A percentile compares a stretch with the other conserved stretches of the same genome.
phyloP scores from a whole-genome alignment of 2,113 vertebrate species.

The Oenanthe oenanthe region DNA sequence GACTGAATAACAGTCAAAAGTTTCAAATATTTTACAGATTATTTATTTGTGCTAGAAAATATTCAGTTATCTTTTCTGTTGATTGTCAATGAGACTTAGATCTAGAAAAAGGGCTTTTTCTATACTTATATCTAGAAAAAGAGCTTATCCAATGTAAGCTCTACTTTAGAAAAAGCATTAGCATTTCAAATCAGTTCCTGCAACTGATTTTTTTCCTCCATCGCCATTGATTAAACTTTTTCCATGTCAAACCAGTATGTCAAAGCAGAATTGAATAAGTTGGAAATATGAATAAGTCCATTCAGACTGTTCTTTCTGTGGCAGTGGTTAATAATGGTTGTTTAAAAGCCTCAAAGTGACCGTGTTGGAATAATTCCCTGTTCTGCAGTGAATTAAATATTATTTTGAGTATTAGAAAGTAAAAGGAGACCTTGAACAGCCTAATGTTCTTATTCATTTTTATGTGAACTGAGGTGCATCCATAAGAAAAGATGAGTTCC shows the following conservation, averaged over 20 bases:
- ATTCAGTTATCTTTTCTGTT: not conserved
- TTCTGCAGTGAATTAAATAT: not conserved
- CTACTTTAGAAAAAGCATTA: not conserved
- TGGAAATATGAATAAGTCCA: not conserved
- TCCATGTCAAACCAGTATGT: not conserved
- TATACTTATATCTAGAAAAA: not conserved
- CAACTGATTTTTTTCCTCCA: not conserved
- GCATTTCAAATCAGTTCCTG: not conserved
- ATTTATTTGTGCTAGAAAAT: not conserved
- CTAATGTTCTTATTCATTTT: not conserved
- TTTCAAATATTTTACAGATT: not conserved
- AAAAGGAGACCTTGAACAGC: not conserved
- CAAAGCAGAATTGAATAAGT: not conserved
- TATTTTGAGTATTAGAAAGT: not conserved
- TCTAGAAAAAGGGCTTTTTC: too few relatives aligned
- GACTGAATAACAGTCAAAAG: not conserved
- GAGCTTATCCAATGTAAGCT: not conserved
- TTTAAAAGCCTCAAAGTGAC: not conserved
- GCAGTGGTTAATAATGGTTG: not conserved
- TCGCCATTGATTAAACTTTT: not conserved
- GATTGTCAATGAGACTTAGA: not conserved
- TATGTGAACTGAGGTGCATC: rapidly evolving
- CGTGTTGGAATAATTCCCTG: not conserved
- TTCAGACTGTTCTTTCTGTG: not conserved
- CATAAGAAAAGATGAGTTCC: not conserved